Conservation (phyloP, 2,888 invertebrate genomes). For the Hesperia comma region DNA sequence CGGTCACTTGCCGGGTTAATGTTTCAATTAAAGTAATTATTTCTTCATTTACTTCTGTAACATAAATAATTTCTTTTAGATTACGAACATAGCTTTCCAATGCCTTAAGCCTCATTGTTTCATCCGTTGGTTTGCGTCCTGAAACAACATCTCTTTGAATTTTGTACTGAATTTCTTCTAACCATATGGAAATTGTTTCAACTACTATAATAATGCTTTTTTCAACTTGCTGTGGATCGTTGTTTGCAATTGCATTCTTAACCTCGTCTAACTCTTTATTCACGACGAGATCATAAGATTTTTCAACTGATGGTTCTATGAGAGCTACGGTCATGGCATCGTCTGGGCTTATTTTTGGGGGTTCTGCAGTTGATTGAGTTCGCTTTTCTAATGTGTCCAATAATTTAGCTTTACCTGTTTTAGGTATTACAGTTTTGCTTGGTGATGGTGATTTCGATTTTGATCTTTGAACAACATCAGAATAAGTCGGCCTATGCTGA, state of each 20-base stretch:
- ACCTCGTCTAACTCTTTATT: slow-evolving; percentile 84
- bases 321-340: slow-evolving; percentile 66
- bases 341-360: slow-evolving; percentile 54
- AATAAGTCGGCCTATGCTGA: slow-evolving; percentile 69
- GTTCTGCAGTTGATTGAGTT: slow-evolving; percentile 60
- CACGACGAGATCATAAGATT: slow-evolving; percentile 80
- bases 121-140: slow-evolving; percentile 55
- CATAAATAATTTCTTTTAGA: slow-evolving; percentile 86
- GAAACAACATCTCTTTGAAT: slow-evolving; percentile 79
- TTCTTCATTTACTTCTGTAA: slow-evolving; percentile 86
- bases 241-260: slow-evolving; percentile 83
- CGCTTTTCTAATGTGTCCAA: slow-evolving; percentile 71
- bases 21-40: slow-evolving; percentile 86
- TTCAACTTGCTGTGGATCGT: slow-evolving; percentile 85
- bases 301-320: slow-evolving; percentile 72
- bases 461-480: slow-evolving; percentile 78
- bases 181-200: slow-evolving; percentile 92
- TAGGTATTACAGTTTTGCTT: slow-evolving; percentile 60
- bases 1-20: slow-evolving; percentile 86
- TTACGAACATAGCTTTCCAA: slow-evolving; percentile 84
- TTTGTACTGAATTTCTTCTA: slow-evolving; percentile 93
- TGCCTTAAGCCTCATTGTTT: slow-evolving; percentile 61
- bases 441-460: slow-evolving; percentile 81
- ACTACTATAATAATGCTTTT: slow-evolving; percentile 89
- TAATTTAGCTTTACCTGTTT: slow-evolving; percentile 67